Base-by-base conservation (phyloP, 2,888 invertebrate genomes). In the Panopea generosa region DNA sequence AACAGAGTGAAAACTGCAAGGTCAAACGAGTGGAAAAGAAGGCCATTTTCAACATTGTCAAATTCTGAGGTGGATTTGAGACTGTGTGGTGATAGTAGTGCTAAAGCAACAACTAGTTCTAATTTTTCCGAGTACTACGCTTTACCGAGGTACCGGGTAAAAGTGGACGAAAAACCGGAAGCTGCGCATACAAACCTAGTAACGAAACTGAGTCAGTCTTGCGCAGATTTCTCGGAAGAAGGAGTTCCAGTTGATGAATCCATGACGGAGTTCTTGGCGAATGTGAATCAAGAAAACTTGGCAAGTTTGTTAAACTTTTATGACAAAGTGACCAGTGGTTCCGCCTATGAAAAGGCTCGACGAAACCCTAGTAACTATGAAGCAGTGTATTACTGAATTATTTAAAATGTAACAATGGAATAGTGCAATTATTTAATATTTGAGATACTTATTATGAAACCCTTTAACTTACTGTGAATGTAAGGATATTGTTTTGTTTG, bases 221-320 rank as follows among this genome's bases (percentile, higher is more conserved):
- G 67, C 52, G 66, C 66, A 1, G 67, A 69, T 33, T 61, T 66
- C 24, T 38, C 20, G 7, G 66, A 70, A 20, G 40, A 60, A 40
- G 77, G 77, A 16, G 26, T 68, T 18, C 43, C 62, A 18, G 78
- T 78, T 18, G 71, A 78, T n/a, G 78, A 78, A 29, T 78, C 78
- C 1, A 78, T 78, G 78, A 74, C 61, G 27, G 78, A 78, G 52
- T 78, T 78, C 53, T 29, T 78, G 43, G 43, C 74, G 18, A 78
- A 63, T 18, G 78, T 71, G 2, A 67, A 78, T 50, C 57, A 66
- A 27, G 71, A 78, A 20, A 78, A 74, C 55, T 52, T 78, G 11
- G 78, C 68, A 20, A 55, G 78, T 49, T 71, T 78, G n/a, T 60
- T 78, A 33, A 60, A 74, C 61, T 78, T 78, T 50, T 78, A 78